These are phyloP conservation scores for Homalodisca vitripennis DNA, from an alignment of 1,140 invertebrate species.

Conservation along the genomic window DNA sequence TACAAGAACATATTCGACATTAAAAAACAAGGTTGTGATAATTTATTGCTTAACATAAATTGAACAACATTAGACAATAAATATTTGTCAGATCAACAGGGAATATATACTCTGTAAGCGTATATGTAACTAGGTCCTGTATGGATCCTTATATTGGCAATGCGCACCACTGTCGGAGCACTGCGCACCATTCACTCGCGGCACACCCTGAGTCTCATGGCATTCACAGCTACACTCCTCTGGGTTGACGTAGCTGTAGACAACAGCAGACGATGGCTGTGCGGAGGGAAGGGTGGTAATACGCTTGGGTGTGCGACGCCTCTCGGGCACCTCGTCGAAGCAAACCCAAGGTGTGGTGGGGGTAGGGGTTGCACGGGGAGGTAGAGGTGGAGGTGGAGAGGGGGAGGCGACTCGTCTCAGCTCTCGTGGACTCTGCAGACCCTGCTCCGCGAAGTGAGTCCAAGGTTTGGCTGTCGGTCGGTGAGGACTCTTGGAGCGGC, in stretches of 20 bases:
- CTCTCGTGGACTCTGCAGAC: conserved; percentile 28
- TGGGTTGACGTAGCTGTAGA: conserved; percentile 75
- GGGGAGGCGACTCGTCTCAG: conserved; percentile 20
- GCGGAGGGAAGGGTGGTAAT: conserved; percentile 71
- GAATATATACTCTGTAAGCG: background rate
- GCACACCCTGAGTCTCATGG: conserved; percentile 58
- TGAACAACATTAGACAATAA: conserved; percentile 9
- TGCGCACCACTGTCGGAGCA: conserved; percentile 17
- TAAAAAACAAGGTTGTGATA: too few relatives aligned
- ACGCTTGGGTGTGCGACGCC: conserved; percentile 70
- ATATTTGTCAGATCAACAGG: conserved; percentile 1
- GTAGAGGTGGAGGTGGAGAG: conserved; percentile 52
- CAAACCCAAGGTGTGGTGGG: conserved; percentile 72
- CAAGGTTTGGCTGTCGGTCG: conserved; percentile 39
- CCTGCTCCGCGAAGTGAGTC: conserved; percentile 32
- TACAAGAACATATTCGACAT: too few relatives aligned
- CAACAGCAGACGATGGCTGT: conserved; percentile 28
- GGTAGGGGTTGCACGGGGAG: conserved; percentile 53
- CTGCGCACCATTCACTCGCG: conserved; percentile 23
- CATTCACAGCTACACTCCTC: conserved; percentile 83
- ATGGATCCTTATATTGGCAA: background rate
- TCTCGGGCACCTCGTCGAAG: conserved; percentile 81
- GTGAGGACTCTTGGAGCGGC: conserved; percentile 46
- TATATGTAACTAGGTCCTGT: background rate
- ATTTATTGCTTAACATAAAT: conserved; percentile 6